Conservation (phyloP, 1,140 invertebrate genomes). For the Oncopodura yosiiana region DNA sequence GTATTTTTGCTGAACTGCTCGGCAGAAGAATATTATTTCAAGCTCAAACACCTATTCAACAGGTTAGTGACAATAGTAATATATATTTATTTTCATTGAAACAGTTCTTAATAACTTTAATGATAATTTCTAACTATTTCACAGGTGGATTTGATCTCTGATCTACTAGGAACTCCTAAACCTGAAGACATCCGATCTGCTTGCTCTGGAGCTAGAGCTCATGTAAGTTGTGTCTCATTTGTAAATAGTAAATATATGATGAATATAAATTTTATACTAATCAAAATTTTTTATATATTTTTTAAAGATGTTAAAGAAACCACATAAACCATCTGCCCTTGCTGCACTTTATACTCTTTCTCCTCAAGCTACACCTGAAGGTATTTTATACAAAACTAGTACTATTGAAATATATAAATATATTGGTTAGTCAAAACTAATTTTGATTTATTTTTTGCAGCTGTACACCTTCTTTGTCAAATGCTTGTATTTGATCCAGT, state of each 20-base stretch:
- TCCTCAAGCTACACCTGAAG: constrained; percentile 87
- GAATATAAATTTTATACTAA: no score
- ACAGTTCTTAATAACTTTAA: not conserved
- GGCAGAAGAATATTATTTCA: constrained; percentile 94
- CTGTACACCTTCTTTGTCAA: constrained; percentile 92
- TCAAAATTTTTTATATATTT: no score
- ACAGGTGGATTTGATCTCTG: constrained; percentile 90
- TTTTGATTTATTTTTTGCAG: no score
- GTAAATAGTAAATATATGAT: no score
- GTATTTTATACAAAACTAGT: no score
- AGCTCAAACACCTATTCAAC: constrained; percentile 85
- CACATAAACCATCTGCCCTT: constrained; percentile 77
- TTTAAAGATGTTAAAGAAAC: constrained; percentile 80
- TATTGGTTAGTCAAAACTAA: no score
- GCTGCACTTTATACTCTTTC: constrained; percentile 84
- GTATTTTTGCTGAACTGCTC: constrained; percentile 95
- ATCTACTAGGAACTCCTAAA: constrained; percentile 91
- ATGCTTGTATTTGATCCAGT: constrained; percentile 98
- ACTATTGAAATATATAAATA: no score
- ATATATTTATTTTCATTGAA: not conserved
- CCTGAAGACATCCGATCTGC: constrained; percentile 91
- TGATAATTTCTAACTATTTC: constrained; percentile 36
- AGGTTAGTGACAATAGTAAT: constrained; percentile 48
- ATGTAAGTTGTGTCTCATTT: no score
- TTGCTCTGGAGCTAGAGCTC: constrained; percentile 86